phyloP scores from a whole-genome alignment of 2,888 invertebrate genomes.

The Torymus tubicola region DNA sequence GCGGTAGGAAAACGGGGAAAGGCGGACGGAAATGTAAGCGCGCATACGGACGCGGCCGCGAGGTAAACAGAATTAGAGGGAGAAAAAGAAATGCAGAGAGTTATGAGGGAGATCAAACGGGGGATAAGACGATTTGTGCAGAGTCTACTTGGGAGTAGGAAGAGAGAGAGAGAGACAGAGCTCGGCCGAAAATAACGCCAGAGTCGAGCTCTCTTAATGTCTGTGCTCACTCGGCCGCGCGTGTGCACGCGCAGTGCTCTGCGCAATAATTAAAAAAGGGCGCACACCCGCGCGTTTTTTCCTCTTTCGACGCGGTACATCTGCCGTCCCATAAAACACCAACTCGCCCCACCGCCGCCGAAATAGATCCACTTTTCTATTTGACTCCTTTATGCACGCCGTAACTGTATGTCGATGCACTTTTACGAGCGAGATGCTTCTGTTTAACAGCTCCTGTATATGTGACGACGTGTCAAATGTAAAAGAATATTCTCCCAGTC shows the following conservation, averaged over 20 bases:
- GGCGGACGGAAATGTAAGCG: slow-evolving; percentile 9
- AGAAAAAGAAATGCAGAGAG: background rate
- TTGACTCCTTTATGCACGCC: too few relatives aligned
- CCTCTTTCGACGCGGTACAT: background rate
- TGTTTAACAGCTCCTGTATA: too few relatives aligned
- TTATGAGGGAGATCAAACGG: background rate
- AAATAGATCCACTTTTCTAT: slow-evolving; percentile 6
- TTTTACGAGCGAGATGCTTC: slow-evolving; percentile 2
- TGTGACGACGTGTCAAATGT: too few relatives aligned
- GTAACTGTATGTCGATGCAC: slow-evolving; percentile 3
- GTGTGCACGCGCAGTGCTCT: background rate
- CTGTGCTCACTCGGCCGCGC: too few relatives aligned
- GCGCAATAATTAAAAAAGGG: slow-evolving; percentile 28
- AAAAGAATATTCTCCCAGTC: too few relatives aligned
- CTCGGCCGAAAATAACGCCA: slow-evolving; percentile 20
- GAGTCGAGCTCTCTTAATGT: too few relatives aligned
- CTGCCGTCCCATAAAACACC: slow-evolving; percentile 25
- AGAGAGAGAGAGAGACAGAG: background rate
- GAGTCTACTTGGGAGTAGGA: background rate
- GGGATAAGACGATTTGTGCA: slow-evolving; percentile 26
- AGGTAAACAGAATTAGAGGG: slow-evolving; percentile 37
- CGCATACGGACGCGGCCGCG: background rate
- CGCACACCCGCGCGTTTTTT: slow-evolving; percentile 12
- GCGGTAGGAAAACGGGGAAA: background rate
- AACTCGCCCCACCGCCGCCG: background rate